Evolutionary conservation across 2,888 invertebrate species (phyloP), one percentile per base, ranked within the genome.

Genomic region (Clusia tigrina): DNA sequence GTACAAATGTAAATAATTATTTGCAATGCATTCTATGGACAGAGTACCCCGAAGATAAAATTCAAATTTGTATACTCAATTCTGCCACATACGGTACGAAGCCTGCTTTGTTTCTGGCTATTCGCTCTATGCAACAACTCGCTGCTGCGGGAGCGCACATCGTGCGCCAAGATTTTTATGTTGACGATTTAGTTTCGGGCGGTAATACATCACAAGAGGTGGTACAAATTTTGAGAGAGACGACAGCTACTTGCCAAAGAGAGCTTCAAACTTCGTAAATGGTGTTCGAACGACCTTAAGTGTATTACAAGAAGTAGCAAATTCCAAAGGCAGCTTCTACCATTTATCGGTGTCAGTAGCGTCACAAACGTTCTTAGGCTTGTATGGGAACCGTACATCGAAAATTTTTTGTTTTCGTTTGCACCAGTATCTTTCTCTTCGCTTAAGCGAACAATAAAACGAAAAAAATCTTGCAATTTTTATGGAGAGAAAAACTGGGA

Each of bases 151-250:
- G 67, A 9, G 32, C 63, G 22, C 57, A 67, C 18, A 62, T 60
- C 38, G 38, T 69, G 22, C 42, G 52, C 2, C 57, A 55, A 25
- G 67, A 69, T 23, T 71, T 72, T 53, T 73, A 72, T 57, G 69
- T 73, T 5, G 69, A 73, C 23, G 71, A 73, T 61, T 22, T 71
- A 12, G 55, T 71, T 12, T 64, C 67, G 17, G 67, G 64, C 5
- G 65, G 58, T 2, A 54, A 66, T 53, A 62, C 63, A 2, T 52
- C 51, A 20, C 58, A 56, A 24, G 61, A 55, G 17, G 61, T 51
- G n/a, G 2, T 46, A n/a, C n/a, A 57, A 46, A 57, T 57, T 24
- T 20, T 42, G 17, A 25, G 18, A 52, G 25, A 61, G 25, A 55
- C 56, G n/a, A 38, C 37, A n/a, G 15, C 38, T 61, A 17, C 52